Evolutionary conservation across 1,140 invertebrate genomes (phyloP), one percentile per base, ranked within the genome.

Genomic region (Cyrtorhinus lividipennis): DNA sequence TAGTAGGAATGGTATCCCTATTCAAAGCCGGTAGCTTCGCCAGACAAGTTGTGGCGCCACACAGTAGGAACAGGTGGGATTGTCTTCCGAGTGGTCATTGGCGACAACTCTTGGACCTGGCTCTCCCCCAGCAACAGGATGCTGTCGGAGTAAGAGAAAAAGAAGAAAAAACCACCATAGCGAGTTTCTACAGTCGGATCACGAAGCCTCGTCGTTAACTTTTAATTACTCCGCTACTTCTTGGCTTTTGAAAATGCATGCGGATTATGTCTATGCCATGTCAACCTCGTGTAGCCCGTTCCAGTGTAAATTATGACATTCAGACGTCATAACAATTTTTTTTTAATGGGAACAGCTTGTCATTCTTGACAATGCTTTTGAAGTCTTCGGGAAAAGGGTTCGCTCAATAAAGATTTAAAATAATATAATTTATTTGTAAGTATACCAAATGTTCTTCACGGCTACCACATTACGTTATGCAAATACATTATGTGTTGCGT

Each of bases 171-270:
- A 53, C 10, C 10, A 20, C 20, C 48, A 53, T 53, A 12, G 10
- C 48, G 48, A 20, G 20, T 12, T 53, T 53, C 48, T 53, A 20
- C 48, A 53, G 48, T 53, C 48, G 48, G 48, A 53, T 53, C 48
- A 53, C 48, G 48, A 10, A 10, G 48, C 20, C 48, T 53, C 20
- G 48, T 53, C 10, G 48, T 53, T 53, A 53, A 53, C 48, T 53
- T 53, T 53, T 53, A 53, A 53, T 53, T 53, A 53, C 48, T 53
- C 18, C 3, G 48, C 48, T 53, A 53, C 48, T 22, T 53, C 20
- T 53, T 5, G 20, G 48, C 48, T 5, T 53, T 53, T 22, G 48
- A 8, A 22, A 53, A 22, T 53, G 18, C 48, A 53, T 53, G 10
- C 48, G 3, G 8, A 53, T 53, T 53, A 53, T 20, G 20, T 53